Evolutionary conservation across 2,113 vertebrate genomes (phyloP).

Genomic region (Isichthys henryi): DNA sequence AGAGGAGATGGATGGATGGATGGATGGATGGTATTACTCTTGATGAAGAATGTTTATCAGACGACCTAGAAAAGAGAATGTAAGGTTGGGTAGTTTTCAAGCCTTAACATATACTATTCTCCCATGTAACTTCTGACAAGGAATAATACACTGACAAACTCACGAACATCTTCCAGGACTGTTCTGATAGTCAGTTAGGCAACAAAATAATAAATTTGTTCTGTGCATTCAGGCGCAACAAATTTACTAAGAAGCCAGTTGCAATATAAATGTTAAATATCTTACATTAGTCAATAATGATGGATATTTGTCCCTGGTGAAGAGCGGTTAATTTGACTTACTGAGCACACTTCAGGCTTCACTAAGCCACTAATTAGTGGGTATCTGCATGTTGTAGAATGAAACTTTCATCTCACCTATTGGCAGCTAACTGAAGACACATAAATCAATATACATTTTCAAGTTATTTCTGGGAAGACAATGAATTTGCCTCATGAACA

Average conservation of each 20-base stretch:
- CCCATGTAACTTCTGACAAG: neutral
- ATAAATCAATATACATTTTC: conserved; percentile 1
- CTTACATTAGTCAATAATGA: neutral
- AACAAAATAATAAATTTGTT: neutral
- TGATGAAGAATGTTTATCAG: neutral
- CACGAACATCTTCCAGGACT: neutral
- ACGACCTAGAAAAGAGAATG: neutral
- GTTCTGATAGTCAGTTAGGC: neutral
- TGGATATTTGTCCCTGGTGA: conserved; percentile 6
- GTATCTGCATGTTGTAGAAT: neutral
- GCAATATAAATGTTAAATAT: neutral
- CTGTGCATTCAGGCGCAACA: neutral
- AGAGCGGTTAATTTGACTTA: conserved; percentile 6
- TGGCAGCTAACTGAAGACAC: neutral
- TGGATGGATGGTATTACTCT: neutral
- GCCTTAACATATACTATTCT: neutral
- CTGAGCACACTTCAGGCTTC: neutral
- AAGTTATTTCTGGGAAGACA: neutral
- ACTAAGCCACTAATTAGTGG: neutral
- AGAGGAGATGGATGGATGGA: neutral
- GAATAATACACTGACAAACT: neutral
- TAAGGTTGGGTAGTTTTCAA: neutral
- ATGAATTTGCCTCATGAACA: neutral
- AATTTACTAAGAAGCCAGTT: neutral
- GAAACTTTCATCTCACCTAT: neutral